These are phyloP conservation scores for Echeneis naucrates DNA, from an alignment of 2,797 vertebrate genomes.

Conservation along the genomic window DNA sequence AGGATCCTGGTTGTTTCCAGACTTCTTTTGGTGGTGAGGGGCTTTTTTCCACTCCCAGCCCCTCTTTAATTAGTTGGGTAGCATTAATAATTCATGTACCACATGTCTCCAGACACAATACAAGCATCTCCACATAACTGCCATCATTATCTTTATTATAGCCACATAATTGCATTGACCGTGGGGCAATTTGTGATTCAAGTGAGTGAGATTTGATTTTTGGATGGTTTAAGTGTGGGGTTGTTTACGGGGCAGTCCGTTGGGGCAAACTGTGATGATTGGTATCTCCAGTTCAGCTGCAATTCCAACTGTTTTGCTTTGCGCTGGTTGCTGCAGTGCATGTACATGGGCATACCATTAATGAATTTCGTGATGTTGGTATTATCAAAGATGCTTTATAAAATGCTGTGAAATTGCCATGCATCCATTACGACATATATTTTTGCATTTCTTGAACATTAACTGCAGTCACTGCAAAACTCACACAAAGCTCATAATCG, in stretches of 20 bases:
- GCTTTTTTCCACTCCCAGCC: conserved; percentile 44
- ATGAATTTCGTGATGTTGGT: conserved; percentile 22
- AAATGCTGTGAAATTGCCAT: conserved; percentile 17
- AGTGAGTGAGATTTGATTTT: conserved; percentile 60
- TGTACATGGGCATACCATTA: conserved; percentile 11
- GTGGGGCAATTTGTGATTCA: conserved; percentile 58
- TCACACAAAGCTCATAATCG: too few species aligned
- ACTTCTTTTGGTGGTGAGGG: neutral
- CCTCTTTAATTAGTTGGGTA: conserved; percentile 44
- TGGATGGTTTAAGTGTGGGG: conserved; percentile 50
- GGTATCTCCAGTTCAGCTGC: conserved; percentile 18
- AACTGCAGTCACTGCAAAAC: neutral
- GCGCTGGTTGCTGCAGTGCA: conserved; percentile 6
- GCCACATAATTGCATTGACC: conserved; percentile 64
- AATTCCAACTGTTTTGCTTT: conserved; percentile 45
- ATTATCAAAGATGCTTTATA: conserved; percentile 25
- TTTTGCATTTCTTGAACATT: too few species aligned
- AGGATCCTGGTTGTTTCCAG: conserved; percentile 32
- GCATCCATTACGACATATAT: too few species aligned
- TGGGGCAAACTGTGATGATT: conserved; percentile 36
- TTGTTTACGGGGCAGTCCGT: conserved; percentile 54
- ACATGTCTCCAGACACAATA: conserved; percentile 74
- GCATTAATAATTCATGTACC: conserved; percentile 81
- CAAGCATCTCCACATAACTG: conserved; percentile 67
- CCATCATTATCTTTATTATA: conserved; percentile 71